A percentile compares a stretch with the other conserved stretches of the same genome.
Conservation (phyloP, 64 coral and sea anemone genomes). For the Stichodactyla helianthus region DNA sequence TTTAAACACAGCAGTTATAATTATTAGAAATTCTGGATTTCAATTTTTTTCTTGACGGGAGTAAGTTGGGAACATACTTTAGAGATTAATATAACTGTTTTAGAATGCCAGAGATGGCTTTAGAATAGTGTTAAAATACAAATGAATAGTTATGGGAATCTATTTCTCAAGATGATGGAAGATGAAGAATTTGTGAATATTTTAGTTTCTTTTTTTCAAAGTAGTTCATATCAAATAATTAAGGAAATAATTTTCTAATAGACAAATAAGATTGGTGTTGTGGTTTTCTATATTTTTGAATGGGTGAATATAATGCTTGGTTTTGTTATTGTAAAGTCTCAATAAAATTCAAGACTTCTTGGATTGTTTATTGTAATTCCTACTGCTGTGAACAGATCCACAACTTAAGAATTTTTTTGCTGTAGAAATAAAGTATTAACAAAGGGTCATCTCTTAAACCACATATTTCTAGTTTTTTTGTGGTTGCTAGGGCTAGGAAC, state of each 20-base stretch:
- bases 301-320: neutral
- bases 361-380: neutral
- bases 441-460: neutral
- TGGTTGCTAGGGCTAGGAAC: neutral
- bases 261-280: neutral
- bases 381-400: neutral
- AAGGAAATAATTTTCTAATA: neutral
- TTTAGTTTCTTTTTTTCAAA: neutral
- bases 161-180: too few relatives aligned
- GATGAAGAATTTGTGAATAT: neutral
- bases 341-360: neutral
- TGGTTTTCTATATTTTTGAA: neutral
- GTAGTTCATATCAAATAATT: neutral
- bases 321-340: neutral
- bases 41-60: too few relatives aligned
- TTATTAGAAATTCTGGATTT: too few relatives aligned
- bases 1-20: too few relatives aligned
- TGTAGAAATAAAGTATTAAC: neutral
- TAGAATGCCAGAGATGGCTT: too few relatives aligned
- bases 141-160: too few relatives aligned
- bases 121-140: too few relatives aligned
- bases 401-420: neutral
- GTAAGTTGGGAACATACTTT: too few relatives aligned
- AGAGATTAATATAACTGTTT: too few relatives aligned
- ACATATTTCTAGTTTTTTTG: neutral